A percentile compares a stretch with the other conserved stretches of the same genome.
These are phyloP conservation scores for Thera britannica DNA, from an alignment of 2,888 invertebrate species.

Conservation along the genomic window DNA sequence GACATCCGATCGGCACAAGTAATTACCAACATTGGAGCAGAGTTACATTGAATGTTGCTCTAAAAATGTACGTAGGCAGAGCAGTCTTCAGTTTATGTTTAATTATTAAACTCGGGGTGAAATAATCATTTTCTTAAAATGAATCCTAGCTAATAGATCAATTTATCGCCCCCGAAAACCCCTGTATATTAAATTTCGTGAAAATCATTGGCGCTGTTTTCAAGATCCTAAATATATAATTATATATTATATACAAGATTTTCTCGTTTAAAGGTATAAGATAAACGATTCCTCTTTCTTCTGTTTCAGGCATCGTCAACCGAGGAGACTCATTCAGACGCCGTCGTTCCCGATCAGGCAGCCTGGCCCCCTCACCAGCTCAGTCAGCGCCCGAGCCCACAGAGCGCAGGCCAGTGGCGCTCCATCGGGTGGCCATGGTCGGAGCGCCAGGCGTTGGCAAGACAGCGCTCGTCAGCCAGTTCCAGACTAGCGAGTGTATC, in stretches of 20 bases:
- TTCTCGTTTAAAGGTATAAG: too few species aligned
- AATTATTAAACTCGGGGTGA: too few species aligned
- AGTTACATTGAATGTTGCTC: background rate
- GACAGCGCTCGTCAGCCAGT: slow-evolving; percentile 93
- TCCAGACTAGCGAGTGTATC: slow-evolving; percentile 97
- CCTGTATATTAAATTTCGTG: too few species aligned
- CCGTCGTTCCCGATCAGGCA: slow-evolving; percentile 92
- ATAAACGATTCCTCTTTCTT: slow-evolving; percentile 8
- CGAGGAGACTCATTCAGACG: slow-evolving; percentile 97
- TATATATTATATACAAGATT: too few species aligned
- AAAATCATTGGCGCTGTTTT: too few species aligned
- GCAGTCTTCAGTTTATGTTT: too few species aligned
- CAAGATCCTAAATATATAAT: too few species aligned
- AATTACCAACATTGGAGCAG: background rate
- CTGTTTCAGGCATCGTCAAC: slow-evolving; percentile 92
- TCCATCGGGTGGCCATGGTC: slow-evolving; percentile 89
- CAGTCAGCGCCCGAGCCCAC: slow-evolving; percentile 75
- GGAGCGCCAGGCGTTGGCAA: slow-evolving; percentile 94
- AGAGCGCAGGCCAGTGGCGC: slow-evolving; percentile 82
- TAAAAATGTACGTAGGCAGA: background rate
- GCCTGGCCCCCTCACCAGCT: slow-evolving; percentile 87
- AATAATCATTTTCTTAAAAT: too few species aligned
- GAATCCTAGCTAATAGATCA: too few species aligned
- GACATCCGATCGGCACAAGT: slow-evolving; percentile 3
- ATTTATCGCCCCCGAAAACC: too few species aligned